Conservation (phyloP, 2,888 invertebrate genomes). For the Asteroscopus sphinx region DNA sequence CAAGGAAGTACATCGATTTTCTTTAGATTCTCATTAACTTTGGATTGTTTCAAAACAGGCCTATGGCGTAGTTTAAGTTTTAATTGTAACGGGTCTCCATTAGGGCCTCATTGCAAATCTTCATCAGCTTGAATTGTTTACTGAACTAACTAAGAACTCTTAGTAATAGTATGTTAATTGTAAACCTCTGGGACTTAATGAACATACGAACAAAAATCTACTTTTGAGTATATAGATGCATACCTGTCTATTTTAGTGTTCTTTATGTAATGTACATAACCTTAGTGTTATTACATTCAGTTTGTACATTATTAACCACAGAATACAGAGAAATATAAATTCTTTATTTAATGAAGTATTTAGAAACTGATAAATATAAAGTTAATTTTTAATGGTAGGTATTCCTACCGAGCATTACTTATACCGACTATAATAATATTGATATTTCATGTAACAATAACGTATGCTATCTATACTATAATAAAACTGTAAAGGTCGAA, state of each 20-base stretch:
- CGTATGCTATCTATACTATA: too few relatives aligned
- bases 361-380: too few relatives aligned
- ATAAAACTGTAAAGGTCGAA: too few relatives aligned
- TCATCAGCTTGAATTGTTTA: slow-evolving; percentile 30
- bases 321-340: too few relatives aligned
- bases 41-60: too few relatives aligned
- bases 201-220: slow-evolving; percentile 18
- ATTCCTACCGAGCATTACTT: too few relatives aligned
- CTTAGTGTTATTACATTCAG: slow-evolving; percentile 41
- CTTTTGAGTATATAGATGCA: slow-evolving; percentile 19
- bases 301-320: slow-evolving; percentile 39
- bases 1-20: too few relatives aligned
- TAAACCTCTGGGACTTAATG: slow-evolving; percentile 11
- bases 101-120: slow-evolving; percentile 27
- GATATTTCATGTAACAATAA: too few relatives aligned
- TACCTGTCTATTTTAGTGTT: slow-evolving; percentile 27
- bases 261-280: slow-evolving; percentile 52
- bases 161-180: slow-evolving; percentile 45
- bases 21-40: too few relatives aligned
- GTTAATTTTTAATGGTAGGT: too few relatives aligned
- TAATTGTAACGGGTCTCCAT: slow-evolving; percentile 24
- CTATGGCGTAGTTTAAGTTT: slow-evolving; percentile 26
- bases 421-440: too few relatives aligned
- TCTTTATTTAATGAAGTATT: too few relatives aligned
- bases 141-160: slow-evolving; percentile 25